phyloP scores from a whole-genome alignment of 2,797 vertebrate genomes.

The Diplodus puntazzo region DNA sequence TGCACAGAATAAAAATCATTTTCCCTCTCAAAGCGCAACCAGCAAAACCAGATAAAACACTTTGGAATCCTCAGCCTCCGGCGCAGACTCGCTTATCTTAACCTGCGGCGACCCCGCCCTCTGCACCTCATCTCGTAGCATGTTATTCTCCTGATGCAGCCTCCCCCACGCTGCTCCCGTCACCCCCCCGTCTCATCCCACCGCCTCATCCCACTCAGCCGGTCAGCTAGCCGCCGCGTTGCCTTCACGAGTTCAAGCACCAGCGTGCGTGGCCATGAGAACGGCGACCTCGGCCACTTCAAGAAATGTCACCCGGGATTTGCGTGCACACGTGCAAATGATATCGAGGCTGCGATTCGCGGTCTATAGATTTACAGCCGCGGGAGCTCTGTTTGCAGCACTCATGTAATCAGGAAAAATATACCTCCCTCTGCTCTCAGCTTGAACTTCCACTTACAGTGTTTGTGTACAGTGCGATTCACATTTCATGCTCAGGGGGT shows the following conservation, averaged over 20 bases:
- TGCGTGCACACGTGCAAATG: background rate
- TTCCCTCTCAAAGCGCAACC: conserved; percentile 10
- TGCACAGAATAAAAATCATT: conserved; percentile 7
- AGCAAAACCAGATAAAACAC: conserved; percentile 22
- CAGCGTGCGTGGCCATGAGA: background rate
- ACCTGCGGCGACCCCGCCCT: conserved; percentile 5
- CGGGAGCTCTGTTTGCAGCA: background rate
- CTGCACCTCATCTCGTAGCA: background rate
- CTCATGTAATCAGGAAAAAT: background rate
- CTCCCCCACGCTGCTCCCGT: background rate
- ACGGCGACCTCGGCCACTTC: conserved; percentile 20
- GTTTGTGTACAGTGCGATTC: background rate
- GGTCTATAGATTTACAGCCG: background rate
- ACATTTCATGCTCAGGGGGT: background rate
- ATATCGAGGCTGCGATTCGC: conserved; percentile 1
- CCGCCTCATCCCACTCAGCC: background rate
- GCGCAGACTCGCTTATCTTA: conserved; percentile 24
- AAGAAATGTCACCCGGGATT: conserved; percentile 33
- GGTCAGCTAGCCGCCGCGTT: background rate
- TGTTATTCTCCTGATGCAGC: conserved; percentile 13
- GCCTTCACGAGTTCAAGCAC: background rate
- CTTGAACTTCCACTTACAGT: background rate
- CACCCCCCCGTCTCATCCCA: background rate
- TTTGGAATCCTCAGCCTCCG: conserved; percentile 10
- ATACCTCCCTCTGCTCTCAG: background rate